Evolutionary conservation across 2,888 invertebrate genomes (phyloP), one percentile per base, ranked within the genome.

Genomic region (Mythimna albipuncta): DNA sequence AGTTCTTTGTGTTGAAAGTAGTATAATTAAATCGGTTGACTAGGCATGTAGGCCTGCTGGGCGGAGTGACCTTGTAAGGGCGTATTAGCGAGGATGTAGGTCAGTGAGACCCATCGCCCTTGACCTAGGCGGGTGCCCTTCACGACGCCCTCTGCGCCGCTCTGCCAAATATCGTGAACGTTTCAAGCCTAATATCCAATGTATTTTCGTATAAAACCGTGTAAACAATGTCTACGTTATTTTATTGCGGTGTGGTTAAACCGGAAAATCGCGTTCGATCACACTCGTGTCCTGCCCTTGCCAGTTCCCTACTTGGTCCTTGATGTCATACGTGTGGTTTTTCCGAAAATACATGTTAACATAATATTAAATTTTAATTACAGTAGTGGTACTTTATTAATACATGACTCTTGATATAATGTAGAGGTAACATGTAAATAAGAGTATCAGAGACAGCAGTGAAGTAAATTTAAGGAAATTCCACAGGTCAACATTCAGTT

Each of bases 111-210:
- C 85, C 89, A 85, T 72, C 86, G 92, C 93, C 96, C 96, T 95
- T 95, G 96, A 95, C 95, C 95, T 92, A 93, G 91, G 85, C 88
- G 84, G 91, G 88, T 89, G 93, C 93, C 94, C 94, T 93, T 92
- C 91, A 86, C 79, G 86, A 77, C 89, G 91, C 89, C 91, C 90
- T 87, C 87, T 79, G 78, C 82, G 79, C 72, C 83, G 82, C 87
- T 79, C 84, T 86, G 85, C 88, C 90, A 86, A 93, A 91, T 90
- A 88, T 85, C 85, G 87, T 89, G 89, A 91, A 89, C 91, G 81
- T 83, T 87, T 83, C 74, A 87, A 86, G 72, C 64, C 59, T 66
- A 80, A 61, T 73, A 64, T 70, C 62, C 50, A 59, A 66, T 67
- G 16, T 73, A 77, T 62, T 81, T 76, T 64, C 58, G 44, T 26